phyloP scores from a whole-genome alignment of 2,888 invertebrate species.

The Limnephilus auricula region DNA sequence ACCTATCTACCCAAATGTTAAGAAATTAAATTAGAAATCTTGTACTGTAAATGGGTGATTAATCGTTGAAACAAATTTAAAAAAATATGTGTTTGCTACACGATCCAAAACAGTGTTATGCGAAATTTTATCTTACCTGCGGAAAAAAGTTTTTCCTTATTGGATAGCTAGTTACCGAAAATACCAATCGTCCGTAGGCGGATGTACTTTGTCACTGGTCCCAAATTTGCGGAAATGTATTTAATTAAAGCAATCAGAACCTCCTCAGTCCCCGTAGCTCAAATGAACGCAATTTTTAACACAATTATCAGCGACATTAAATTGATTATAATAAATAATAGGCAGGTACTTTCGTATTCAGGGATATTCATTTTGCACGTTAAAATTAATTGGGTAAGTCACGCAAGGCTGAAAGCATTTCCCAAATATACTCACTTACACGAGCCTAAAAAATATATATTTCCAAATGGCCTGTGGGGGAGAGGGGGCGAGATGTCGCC shows the following conservation, averaged over 20 bases:
- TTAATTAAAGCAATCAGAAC: not conserved
- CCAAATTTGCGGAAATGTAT: not conserved
- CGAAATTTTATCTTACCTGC: too few relatives aligned
- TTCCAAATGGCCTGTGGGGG: not conserved
- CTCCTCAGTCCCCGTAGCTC: not conserved
- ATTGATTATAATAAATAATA: conserved; percentile 2
- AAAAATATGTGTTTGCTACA: too few relatives aligned
- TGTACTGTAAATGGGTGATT: too few relatives aligned
- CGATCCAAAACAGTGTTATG: too few relatives aligned
- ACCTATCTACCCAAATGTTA: too few relatives aligned
- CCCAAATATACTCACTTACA: not conserved
- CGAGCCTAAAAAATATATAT: not conserved
- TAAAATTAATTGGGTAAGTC: not conserved
- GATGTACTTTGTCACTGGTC: not conserved
- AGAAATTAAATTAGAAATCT: too few relatives aligned
- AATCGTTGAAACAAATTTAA: too few relatives aligned
- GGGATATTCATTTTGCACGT: not conserved
- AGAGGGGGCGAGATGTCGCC: conserved; percentile 56
- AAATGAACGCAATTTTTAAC: not conserved
- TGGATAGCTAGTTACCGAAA: too few relatives aligned
- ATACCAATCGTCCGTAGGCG: not conserved
- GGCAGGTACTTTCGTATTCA: not conserved
- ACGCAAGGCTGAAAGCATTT: not conserved
- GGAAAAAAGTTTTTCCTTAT: too few relatives aligned
- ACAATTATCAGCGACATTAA: not conserved